Conservation (phyloP, 2,888 invertebrate species). For the Himalopsyche japonica region DNA sequence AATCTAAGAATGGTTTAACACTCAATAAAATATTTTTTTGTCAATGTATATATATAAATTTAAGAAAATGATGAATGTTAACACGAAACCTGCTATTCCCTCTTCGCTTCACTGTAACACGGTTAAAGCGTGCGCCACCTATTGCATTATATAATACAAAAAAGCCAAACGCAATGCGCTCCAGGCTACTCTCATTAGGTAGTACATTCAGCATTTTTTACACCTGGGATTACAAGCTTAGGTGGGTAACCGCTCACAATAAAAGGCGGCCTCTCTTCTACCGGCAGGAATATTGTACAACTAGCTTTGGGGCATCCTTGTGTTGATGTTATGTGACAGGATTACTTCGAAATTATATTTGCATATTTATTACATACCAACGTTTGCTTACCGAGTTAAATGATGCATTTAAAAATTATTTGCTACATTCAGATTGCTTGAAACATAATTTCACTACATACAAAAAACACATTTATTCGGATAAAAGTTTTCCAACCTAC, state of each 20-base stretch:
- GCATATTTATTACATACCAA: neutral
- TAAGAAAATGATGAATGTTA: too few species aligned
- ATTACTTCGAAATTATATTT: neutral
- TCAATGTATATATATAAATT: too few species aligned
- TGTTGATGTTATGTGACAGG: neutral
- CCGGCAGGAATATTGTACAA: neutral
- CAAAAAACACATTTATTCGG: too few species aligned
- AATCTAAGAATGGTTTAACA: too few species aligned
- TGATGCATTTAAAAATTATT: neutral
- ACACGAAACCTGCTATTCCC: neutral
- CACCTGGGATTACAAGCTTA: constrained; percentile 36
- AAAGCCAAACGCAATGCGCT: neutral
- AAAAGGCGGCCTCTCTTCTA: neutral
- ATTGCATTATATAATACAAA: neutral
- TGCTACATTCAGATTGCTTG: neutral
- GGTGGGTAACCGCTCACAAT: constrained; percentile 8
- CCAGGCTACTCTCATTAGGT: constrained; percentile 18
- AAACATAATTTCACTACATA: too few species aligned
- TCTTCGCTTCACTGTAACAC: neutral
- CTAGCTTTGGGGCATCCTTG: neutral
- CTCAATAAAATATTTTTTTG: too few species aligned
- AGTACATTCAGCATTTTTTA: constrained; percentile 26
- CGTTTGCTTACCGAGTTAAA: neutral
- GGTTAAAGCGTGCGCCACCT: neutral
- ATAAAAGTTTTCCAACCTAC: too few species aligned